phyloP scores from a whole-genome alignment of 2,888 invertebrate species.

The Mythimna loreyi region DNA sequence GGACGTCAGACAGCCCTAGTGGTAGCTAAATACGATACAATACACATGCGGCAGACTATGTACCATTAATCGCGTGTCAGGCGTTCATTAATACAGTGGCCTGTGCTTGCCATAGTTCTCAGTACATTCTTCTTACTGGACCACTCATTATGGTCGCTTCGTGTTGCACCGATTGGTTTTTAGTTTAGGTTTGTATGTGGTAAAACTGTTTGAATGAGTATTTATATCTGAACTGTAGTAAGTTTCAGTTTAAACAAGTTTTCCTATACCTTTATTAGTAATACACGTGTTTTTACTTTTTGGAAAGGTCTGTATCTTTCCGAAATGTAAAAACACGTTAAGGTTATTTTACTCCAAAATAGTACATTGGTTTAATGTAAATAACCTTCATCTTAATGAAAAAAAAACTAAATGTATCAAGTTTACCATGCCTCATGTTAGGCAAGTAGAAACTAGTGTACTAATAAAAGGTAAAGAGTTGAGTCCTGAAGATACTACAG shows the following conservation, averaged over 20 bases:
- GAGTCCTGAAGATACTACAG: too few species aligned
- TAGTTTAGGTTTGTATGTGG: background rate
- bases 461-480: too few species aligned
- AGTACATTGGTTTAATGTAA: too few species aligned
- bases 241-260: background rate
- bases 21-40: slow-evolving; percentile 22
- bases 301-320: too few species aligned
- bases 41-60: slow-evolving; percentile 17
- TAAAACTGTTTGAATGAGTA: background rate
- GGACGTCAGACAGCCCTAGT: background rate
- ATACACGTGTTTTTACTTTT: too few species aligned
- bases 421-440: too few species aligned
- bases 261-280: too few species aligned
- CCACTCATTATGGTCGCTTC: slow-evolving; percentile 37
- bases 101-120: slow-evolving; percentile 48
- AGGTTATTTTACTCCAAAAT: too few species aligned
- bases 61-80: slow-evolving; percentile 52
- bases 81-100: slow-evolving; percentile 47
- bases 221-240: background rate
- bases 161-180: slow-evolving; percentile 22
- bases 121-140: slow-evolving; percentile 44
- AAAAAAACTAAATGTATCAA: too few species aligned
- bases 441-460: too few species aligned
- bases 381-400: too few species aligned
- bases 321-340: too few species aligned